Conservation (phyloP, 2,797 vertebrate genomes). For the Chaenodraco wilsoni region DNA sequence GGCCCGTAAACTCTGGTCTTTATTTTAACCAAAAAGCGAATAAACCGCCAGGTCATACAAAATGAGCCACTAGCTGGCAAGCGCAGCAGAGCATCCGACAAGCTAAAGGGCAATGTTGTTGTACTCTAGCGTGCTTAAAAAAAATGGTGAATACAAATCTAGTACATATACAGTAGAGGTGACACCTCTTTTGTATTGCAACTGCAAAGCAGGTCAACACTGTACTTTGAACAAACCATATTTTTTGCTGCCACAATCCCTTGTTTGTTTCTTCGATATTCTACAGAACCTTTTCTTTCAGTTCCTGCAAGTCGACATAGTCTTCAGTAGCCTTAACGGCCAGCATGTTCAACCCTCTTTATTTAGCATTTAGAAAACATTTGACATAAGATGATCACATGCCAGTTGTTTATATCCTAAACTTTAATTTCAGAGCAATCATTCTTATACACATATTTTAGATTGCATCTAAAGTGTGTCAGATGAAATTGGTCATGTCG, state of each 20-base stretch:
- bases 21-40: neutral
- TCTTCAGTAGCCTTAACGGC: neutral
- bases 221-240: neutral
- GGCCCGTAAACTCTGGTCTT: neutral
- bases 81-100: neutral
- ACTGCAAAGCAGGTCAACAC: neutral
- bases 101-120: neutral
- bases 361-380: neutral
- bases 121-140: neutral
- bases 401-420: neutral
- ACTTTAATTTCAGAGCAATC: conserved; percentile 2
- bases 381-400: neutral
- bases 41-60: neutral
- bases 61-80: conserved; percentile 6
- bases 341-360: neutral
- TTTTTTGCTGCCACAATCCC: neutral
- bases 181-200: neutral
- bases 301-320: neutral
- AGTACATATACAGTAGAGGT: neutral
- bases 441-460: neutral
- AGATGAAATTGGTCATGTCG: conserved; percentile 11
- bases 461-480: conserved; percentile 2
- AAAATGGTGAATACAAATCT: neutral
- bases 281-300: too few relatives aligned
- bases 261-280: neutral